phyloP scores from a whole-genome alignment of 2,113 vertebrate species.

The Stigmatopora nigra region DNA sequence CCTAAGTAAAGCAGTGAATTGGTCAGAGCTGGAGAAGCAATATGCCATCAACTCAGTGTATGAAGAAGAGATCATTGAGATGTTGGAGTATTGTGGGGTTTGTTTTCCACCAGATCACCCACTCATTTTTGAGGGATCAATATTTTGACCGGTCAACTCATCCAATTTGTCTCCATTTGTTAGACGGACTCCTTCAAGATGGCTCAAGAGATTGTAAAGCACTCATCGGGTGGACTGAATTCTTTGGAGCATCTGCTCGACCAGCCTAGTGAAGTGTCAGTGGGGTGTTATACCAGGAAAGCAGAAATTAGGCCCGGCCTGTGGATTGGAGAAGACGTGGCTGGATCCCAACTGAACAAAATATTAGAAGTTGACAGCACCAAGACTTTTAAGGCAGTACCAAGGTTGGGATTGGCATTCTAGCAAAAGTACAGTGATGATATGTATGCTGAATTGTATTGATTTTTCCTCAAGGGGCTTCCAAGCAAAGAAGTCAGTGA shows the following conservation, averaged over 20 bases:
- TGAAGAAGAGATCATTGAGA: slow-evolving; percentile 88
- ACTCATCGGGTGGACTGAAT: slow-evolving; percentile 62
- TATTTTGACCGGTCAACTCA: not conserved
- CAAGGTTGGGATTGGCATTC: slow-evolving; percentile 7
- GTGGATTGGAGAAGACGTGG: slow-evolving; percentile 45
- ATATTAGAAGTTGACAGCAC: slow-evolving; percentile 61
- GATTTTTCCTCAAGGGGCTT: not conserved
- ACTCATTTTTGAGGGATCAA: not conserved
- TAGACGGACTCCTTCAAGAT: slow-evolving; percentile 94
- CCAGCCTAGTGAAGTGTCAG: slow-evolving; percentile 50
- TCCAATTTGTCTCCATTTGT: slow-evolving; percentile 26
- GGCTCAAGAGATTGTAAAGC: slow-evolving; percentile 78
- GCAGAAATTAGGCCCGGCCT: slow-evolving; percentile 49
- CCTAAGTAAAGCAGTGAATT: slow-evolving; percentile 92
- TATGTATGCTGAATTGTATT: not conserved
- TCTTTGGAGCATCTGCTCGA: slow-evolving; percentile 64
- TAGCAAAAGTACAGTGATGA: too few species aligned
- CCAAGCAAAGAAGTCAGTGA: slow-evolving; percentile 12
- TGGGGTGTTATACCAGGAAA: slow-evolving; percentile 33
- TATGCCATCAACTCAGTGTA: slow-evolving; percentile 87
- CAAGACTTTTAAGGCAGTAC: slow-evolving; percentile 11
- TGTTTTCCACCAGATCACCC: slow-evolving; percentile 35
- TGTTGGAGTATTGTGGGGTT: slow-evolving; percentile 97
- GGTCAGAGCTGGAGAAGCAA: slow-evolving; percentile 92
- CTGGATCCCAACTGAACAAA: slow-evolving; percentile 42